Evolutionary conservation across 1,140 invertebrate genomes (phyloP).

Genomic region (Lycorma delicatula): DNA sequence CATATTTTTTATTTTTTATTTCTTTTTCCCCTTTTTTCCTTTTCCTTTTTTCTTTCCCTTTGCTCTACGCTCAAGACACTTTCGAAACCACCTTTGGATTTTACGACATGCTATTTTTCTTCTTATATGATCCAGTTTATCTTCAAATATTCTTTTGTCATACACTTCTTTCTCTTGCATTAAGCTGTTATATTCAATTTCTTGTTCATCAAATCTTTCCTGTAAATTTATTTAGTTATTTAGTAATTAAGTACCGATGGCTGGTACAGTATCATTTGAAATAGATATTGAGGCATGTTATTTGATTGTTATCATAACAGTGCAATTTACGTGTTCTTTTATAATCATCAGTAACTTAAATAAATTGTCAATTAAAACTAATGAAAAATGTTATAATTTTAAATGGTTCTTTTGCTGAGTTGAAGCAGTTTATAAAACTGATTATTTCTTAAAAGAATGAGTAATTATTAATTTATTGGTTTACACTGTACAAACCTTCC

Average conservation of each 20-base stretch:
- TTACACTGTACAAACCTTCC: no score
- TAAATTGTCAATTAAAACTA: background rate
- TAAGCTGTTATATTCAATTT: conserved; percentile 8
- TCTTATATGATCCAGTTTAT: conserved; percentile 10
- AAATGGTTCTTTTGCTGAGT: no score
- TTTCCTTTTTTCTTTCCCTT: conserved; percentile 8
- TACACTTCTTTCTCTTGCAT: conserved; percentile 16
- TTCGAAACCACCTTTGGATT: conserved; percentile 8
- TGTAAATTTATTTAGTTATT: conserved; percentile 2
- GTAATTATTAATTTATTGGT: no score
- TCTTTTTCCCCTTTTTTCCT: conserved; percentile 5
- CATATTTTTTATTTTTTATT: no score
- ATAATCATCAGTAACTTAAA: background rate
- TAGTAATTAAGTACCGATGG: no score
- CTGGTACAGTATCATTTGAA: background rate
- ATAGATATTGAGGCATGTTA: background rate
- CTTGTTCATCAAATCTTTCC: conserved; percentile 16
- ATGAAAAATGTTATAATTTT: background rate
- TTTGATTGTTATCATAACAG: background rate
- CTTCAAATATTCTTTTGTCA: conserved; percentile 11
- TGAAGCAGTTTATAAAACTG: no score
- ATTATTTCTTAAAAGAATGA: no score
- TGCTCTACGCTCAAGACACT: conserved; percentile 3
- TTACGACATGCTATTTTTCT: conserved; percentile 6
- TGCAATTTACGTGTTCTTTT: background rate